A percentile compares a stretch with the other conserved stretches of the same genome.
Conservation (phyloP, 1,140 invertebrate species). For the Bursaphelenchus mucronatus region DNA sequence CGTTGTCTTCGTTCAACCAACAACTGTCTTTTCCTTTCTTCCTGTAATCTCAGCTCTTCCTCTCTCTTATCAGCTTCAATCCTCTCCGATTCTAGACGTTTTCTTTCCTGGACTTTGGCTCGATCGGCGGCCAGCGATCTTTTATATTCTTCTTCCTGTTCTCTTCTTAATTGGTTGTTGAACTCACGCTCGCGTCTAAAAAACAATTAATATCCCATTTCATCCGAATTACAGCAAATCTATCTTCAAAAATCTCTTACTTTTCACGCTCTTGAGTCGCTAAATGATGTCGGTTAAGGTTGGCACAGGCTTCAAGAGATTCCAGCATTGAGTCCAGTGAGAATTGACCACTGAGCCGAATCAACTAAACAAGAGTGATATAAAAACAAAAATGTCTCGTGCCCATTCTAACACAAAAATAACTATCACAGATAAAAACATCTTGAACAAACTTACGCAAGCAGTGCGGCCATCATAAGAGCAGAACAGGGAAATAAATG, state of each 20-base stretch:
- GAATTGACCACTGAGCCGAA: constrained; percentile 18
- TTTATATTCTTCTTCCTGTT: constrained; percentile 43
- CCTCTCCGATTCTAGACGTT: constrained; percentile 29
- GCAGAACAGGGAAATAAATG: constrained; percentile 22
- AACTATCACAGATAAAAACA: background rate
- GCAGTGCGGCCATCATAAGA: constrained; percentile 21
- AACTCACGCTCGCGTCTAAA: constrained; percentile 23
- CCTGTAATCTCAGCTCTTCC: constrained; percentile 25
- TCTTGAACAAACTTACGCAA: constrained; percentile 21
- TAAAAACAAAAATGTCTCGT: constrained; percentile 6
- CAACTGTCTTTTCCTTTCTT: constrained; percentile 19
- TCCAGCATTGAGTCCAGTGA: constrained; percentile 18
- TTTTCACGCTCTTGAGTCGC: no score
- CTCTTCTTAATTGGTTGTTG: constrained; percentile 32
- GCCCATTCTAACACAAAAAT: background rate
- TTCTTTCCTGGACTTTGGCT: constrained; percentile 28
- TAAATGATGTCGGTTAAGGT: no score
- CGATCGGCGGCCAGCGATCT: constrained; percentile 32
- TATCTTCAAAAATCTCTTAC: no score
- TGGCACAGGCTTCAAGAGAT: no score
- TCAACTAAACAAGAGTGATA: background rate
- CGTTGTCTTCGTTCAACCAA: constrained; percentile 22
- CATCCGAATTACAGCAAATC: no score
- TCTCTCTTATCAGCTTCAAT: constrained; percentile 22
- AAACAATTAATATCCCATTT: background rate